Conservation (phyloP, 2,113 vertebrate genomes). For the Hassar affinis region DNA sequence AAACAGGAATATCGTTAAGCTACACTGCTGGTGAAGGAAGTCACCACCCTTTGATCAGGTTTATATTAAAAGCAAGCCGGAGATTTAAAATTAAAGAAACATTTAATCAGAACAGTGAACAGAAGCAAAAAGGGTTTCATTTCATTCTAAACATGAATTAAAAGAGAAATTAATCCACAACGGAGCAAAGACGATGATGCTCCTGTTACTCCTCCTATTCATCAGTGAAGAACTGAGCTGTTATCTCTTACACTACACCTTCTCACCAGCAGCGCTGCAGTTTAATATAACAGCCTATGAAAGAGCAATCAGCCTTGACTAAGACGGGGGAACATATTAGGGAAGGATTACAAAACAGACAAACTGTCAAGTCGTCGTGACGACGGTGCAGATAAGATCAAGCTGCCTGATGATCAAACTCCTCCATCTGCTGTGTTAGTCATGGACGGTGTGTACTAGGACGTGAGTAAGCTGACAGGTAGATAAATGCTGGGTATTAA, state of each 20-base stretch:
- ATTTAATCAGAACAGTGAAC: background rate
- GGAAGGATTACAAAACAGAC: background rate
- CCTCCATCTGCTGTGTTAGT: background rate
- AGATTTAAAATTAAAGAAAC: background rate
- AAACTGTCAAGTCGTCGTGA: background rate
- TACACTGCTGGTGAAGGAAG: background rate
- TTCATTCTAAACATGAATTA: background rate
- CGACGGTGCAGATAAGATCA: background rate
- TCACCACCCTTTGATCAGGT: background rate
- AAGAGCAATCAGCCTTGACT: background rate
- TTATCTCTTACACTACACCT: background rate
- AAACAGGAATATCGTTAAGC: background rate
- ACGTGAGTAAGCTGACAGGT: conserved; percentile 12
- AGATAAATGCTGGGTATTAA: conserved; percentile 31
- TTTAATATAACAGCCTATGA: background rate
- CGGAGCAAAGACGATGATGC: background rate
- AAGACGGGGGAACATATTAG: background rate
- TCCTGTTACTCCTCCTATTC: background rate
- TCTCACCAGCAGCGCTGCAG: background rate
- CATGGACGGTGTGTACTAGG: conserved; percentile 6
- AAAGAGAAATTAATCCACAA: background rate
- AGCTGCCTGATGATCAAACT: background rate
- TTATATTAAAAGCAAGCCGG: background rate
- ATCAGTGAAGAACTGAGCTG: background rate
- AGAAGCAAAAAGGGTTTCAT: too few relatives aligned